These are phyloP conservation scores for Drosophila chauvacae DNA, from an alignment of 1,140 invertebrate genomes.

Conservation along the genomic window DNA sequence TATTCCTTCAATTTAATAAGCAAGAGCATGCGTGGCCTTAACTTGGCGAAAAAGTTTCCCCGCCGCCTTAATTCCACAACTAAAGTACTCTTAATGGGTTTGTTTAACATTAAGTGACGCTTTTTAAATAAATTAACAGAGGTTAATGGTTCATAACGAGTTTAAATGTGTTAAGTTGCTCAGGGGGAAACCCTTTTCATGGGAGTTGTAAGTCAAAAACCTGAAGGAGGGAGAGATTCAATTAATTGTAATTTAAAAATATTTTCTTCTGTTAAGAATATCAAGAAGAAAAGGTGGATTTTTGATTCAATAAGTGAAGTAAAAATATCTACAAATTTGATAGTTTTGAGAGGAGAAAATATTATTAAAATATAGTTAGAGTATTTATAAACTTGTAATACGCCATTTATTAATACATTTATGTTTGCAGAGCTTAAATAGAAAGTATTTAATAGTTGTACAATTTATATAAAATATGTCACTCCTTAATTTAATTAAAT, in stretches of 20 bases:
- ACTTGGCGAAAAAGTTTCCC: conserved; percentile 3
- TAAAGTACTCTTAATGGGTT: conserved; percentile 6
- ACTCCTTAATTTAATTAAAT: no score
- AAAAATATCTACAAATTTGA: no score
- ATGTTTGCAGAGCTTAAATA: neutral
- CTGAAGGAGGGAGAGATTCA: neutral
- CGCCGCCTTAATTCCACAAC: neutral
- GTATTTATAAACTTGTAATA: neutral
- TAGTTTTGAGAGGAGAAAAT: no score
- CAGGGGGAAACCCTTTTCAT: neutral
- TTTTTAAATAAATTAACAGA: neutral
- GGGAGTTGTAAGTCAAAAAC: neutral
- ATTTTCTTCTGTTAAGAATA: no score
- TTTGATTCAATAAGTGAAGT: no score
- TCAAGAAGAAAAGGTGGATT: no score
- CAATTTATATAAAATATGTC: no score
- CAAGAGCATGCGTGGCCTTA: neutral
- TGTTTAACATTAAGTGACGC: neutral
- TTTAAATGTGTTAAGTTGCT: neutral
- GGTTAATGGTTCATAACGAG: neutral
- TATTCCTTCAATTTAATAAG: conserved; percentile 2
- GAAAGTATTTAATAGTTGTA: no score
- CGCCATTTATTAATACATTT: neutral
- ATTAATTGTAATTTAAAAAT: no score
- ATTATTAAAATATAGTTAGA: neutral